Evolutionary conservation across 2,113 vertebrate species (phyloP).

Genomic region (Cyprinodon brontotheroides): DNA sequence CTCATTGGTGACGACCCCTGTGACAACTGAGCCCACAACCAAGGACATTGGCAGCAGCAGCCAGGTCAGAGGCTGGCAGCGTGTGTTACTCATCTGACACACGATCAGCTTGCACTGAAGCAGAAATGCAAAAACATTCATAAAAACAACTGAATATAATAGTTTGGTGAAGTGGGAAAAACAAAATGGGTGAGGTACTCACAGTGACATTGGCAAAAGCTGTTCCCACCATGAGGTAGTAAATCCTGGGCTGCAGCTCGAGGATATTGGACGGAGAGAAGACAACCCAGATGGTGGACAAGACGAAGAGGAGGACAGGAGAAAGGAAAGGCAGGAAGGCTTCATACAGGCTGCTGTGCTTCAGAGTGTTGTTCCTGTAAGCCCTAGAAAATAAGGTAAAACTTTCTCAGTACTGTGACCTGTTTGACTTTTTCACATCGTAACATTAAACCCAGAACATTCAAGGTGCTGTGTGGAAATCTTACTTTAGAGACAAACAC

Average conservation of each 20-base stretch:
- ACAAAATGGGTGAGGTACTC: conserved; percentile 56
- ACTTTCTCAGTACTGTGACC: not conserved
- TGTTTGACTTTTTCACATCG: not conserved
- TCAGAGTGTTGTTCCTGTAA: conserved; percentile 86
- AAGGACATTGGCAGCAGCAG: conserved; percentile 86
- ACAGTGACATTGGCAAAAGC: conserved; percentile 96
- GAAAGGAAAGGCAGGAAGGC: conserved; percentile 92
- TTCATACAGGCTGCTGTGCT: conserved; percentile 90
- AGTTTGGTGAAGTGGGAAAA: not conserved
- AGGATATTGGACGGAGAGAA: conserved; percentile 86
- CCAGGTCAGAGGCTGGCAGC: conserved; percentile 91
- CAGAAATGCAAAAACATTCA: not conserved
- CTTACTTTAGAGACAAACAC: not conserved
- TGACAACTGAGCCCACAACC: conserved; percentile 78
- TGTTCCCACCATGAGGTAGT: conserved; percentile 97
- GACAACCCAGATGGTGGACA: conserved; percentile 88
- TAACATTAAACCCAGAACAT: not conserved
- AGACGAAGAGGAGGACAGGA: conserved; percentile 88
- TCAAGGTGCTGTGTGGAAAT: not conserved
- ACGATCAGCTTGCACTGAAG: conserved; percentile 95
- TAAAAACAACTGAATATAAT: not conserved
- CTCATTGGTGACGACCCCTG: conserved; percentile 74
- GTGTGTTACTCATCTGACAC: conserved; percentile 97
- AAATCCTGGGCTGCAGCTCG: conserved; percentile 88
- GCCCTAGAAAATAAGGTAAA: conserved; percentile 74